phyloP scores from a whole-genome alignment of 2,797 vertebrate species.

The Ptychadena robeensis region DNA sequence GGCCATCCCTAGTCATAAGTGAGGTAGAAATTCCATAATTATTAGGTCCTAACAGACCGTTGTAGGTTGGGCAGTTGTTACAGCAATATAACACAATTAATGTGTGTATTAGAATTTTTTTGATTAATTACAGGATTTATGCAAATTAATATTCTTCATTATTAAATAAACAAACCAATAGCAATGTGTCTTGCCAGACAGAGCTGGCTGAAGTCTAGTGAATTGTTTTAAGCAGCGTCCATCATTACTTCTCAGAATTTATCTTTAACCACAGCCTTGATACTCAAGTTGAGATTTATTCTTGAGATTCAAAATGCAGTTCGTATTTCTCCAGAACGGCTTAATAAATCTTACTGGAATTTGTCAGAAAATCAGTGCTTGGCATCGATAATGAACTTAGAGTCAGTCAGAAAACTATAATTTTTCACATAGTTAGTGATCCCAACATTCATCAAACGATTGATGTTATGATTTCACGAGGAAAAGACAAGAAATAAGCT shows the following conservation, averaged over 20 bases:
- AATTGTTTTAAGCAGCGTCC: conserved; percentile 17
- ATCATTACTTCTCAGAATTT: conserved; percentile 11
- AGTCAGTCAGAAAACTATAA: conserved; percentile 37
- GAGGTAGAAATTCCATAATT: too few relatives aligned
- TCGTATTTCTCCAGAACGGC: conserved; percentile 19
- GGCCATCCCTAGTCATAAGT: too few relatives aligned
- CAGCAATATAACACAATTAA: neutral
- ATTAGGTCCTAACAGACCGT: neutral
- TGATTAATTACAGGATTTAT: neutral
- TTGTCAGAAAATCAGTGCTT: conserved; percentile 20
- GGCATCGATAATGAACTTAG: conserved; percentile 44
- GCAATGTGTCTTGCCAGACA: neutral
- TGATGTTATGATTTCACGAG: conserved; percentile 23
- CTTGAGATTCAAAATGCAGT: conserved; percentile 24
- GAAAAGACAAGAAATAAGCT: conserved; percentile 19
- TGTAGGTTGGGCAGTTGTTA: neutral
- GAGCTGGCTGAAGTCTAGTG: neutral
- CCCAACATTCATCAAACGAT: conserved; percentile 20
- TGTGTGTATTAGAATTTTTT: neutral
- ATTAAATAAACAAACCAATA: conserved; percentile 2
- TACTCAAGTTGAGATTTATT: conserved; percentile 33
- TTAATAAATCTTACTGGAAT: conserved; percentile 42
- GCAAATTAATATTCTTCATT: neutral
- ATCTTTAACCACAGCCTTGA: conserved; percentile 18
- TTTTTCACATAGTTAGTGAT: conserved; percentile 25